Base-by-base conservation (phyloP, 2,113 vertebrate species). In the Sula dactylatra region DNA sequence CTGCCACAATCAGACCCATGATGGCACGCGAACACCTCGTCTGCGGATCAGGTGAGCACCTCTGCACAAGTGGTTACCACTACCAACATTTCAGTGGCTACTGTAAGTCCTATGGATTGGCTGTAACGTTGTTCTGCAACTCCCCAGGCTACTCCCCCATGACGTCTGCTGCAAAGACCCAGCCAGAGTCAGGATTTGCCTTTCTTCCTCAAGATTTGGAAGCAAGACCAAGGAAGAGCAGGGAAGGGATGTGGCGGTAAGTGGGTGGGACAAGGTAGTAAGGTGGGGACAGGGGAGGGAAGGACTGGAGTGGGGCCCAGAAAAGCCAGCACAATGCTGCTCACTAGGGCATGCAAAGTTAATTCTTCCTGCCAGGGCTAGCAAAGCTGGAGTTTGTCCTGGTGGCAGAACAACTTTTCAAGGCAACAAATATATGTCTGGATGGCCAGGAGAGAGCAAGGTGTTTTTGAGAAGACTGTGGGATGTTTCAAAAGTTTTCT, bases 11-110 rank as follows among this genome's bases (percentile, higher is more conserved):
- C 0, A 0, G 49, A 86, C 36, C 18, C 5, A 7, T 10, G 21
- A 31, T 0, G 0, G 3, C 10, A 12, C 7, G 10, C 13, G 47
- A 59, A n/a, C 22, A 26, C 31, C 12, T 80, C 3, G 1, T 65
- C 13, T 40, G 26, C 1, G 1, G 24, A 36, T 78, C 36, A 59
- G 55, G 50, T 82, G 65, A 67, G 34, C 27, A 16, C 6, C 9
- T 56, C 49, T 78, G 16, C 59, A 17, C 29, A 40, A 27, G 40
- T 66, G 20, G 12, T 25, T 40, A 32, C 16, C 11, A 7, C n/a
- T 50, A 25, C 22, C 25, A 54, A 5, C 4, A 2, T 0, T 1
- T 49, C 61, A 47, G 34, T 20, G 45, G 25, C n/a, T 88, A 6
- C 32, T 67, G 5, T 55, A 21, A 69, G 9, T 82, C 10, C 2